phyloP scores from a whole-genome alignment of 2,797 vertebrate genomes.

The Percopsis omiscomaycus region DNA sequence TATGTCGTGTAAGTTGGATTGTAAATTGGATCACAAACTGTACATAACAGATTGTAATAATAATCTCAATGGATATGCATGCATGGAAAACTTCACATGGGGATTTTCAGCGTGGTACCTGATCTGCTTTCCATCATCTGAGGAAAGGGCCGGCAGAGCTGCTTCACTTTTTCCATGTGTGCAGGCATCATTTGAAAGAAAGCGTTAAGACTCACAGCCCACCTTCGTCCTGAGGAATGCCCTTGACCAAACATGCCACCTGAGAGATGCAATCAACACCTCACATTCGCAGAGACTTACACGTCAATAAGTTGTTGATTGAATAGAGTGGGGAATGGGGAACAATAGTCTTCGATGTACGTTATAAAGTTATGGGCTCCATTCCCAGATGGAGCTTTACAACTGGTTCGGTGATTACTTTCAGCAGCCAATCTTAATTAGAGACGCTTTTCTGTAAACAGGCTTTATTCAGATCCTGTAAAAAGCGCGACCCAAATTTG shows the following conservation, averaged over 20 bases:
- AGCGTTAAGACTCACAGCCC: constrained; percentile 27
- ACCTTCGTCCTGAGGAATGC: constrained; percentile 46
- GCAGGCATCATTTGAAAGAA: constrained; percentile 17
- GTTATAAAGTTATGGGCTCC: constrained; percentile 38
- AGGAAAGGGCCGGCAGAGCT: not conserved
- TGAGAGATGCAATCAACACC: constrained; percentile 39
- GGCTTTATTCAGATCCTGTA: constrained; percentile 41
- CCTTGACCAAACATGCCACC: constrained; percentile 54
- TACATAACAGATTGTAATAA: not conserved
- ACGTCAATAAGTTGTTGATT: constrained; percentile 56
- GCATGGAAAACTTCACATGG: not conserved
- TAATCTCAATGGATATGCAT: no score
- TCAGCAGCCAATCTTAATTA: constrained; percentile 60
- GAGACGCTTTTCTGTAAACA: constrained; percentile 52
- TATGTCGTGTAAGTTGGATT: constrained; percentile 11
- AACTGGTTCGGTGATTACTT: constrained; percentile 49
- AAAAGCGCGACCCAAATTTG: constrained; percentile 40
- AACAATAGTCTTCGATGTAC: constrained; percentile 40
- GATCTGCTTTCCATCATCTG: not conserved
- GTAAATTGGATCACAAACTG: constrained; percentile 28
- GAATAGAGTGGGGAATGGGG: constrained; percentile 35
- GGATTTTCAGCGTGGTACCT: not conserved
- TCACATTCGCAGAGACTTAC: constrained; percentile 34
- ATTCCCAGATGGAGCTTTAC: constrained; percentile 45
- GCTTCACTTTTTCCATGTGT: constrained; percentile 7